A percentile compares a stretch with the other conserved stretches of the same genome.
These are phyloP conservation scores for Entosphenus tridentatus DNA, from an alignment of 2,113 vertebrate species.

Conservation along the genomic window DNA sequence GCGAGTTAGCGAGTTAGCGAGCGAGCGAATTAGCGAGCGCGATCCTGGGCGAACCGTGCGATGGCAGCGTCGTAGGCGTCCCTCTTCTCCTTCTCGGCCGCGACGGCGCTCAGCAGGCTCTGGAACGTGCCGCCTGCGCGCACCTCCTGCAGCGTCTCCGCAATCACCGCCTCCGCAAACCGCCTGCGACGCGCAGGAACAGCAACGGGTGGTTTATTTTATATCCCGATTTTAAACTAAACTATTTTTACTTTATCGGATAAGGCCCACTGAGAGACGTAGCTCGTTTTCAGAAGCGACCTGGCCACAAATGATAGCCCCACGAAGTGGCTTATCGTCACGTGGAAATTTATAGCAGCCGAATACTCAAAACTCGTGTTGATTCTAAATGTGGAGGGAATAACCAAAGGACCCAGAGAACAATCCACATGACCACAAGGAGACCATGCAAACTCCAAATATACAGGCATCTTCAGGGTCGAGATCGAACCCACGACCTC, in stretches of 20 bases:
- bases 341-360: too few relatives aligned
- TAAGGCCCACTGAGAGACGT: background rate
- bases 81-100: slow-evolving; percentile 24
- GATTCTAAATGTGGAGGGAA: too few relatives aligned
- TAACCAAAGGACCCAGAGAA: too few relatives aligned
- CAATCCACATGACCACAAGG: too few relatives aligned
- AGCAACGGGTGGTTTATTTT: slow-evolving; percentile 5
- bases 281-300: slow-evolving; percentile 8
- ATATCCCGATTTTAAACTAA: background rate
- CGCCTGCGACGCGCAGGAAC: slow-evolving; percentile 20
- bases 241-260: background rate
- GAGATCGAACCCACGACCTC: too few relatives aligned
- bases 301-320: too few relatives aligned
- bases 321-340: too few relatives aligned
- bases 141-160: slow-evolving; percentile 19
- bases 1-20: too few relatives aligned
- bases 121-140: slow-evolving; percentile 22
- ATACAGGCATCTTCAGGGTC: too few relatives aligned
- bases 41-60: slow-evolving; percentile 21
- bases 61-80: slow-evolving; percentile 21
- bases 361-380: too few relatives aligned
- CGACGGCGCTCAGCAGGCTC: slow-evolving; percentile 22
- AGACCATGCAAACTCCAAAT: too few relatives aligned
- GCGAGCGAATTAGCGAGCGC: too few relatives aligned
- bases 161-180: slow-evolving; percentile 25